phyloP scores from a whole-genome alignment of 2,113 vertebrate species.

The Geococcyx californianus region DNA sequence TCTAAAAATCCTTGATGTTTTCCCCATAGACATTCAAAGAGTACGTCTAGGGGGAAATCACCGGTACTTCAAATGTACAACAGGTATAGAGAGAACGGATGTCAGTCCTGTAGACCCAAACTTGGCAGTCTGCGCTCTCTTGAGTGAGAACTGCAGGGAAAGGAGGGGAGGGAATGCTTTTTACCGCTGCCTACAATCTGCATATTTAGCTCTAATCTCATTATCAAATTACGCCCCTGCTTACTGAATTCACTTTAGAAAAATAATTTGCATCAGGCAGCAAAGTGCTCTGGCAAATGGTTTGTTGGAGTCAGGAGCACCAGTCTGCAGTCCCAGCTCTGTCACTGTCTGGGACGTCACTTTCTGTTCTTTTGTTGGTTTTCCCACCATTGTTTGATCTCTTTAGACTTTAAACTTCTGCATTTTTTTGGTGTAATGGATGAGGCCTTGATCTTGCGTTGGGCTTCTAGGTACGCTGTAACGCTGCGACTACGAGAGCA shows the following conservation, averaged over 20 bases:
- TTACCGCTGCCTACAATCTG: neutral
- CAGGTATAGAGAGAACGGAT: slow-evolving; percentile 16
- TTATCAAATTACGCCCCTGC: neutral
- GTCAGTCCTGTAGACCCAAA: slow-evolving; percentile 19
- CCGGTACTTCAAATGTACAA: slow-evolving; percentile 37
- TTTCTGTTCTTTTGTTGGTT: slow-evolving; percentile 3
- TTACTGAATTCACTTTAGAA: neutral
- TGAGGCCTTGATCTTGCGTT: neutral
- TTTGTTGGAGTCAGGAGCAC: neutral
- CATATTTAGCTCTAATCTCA: neutral
- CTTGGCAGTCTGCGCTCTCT: neutral
- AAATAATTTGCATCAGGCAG: neutral
- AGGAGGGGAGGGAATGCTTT: neutral
- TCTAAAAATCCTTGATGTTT: slow-evolving; percentile 64
- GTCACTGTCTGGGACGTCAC: neutral
- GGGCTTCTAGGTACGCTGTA: neutral
- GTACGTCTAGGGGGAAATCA: slow-evolving; percentile 54
- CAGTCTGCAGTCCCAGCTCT: neutral
- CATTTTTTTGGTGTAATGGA: neutral
- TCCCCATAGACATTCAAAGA: slow-evolving; percentile 55
- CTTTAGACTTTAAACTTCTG: neutral
- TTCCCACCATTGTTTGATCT: slow-evolving; percentile 26
- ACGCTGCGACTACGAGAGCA: neutral
- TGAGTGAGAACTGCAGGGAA: neutral
- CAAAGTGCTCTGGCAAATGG: neutral